Conservation (phyloP, 2,113 vertebrate species). For the Lycaon pictus region DNA sequence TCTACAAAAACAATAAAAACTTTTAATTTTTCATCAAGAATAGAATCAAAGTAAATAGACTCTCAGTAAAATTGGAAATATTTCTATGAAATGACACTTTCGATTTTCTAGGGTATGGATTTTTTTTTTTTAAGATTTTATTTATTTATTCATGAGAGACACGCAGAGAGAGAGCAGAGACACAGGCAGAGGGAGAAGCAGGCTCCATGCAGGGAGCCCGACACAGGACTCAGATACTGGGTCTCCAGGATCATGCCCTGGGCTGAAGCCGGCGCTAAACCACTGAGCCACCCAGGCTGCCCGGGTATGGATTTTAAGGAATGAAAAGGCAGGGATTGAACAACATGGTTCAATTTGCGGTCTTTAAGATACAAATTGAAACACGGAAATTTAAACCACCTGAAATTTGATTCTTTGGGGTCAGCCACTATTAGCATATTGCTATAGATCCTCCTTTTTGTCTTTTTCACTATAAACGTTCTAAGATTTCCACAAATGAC, state of each 20-base stretch:
- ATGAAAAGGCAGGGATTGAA: background rate
- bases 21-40: background rate
- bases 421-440: background rate
- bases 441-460: background rate
- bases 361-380: background rate
- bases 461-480: background rate
- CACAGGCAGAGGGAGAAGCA: no score
- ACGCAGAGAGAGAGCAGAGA: no score
- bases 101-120: background rate
- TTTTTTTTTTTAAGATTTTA: background rate
- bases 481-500: background rate
- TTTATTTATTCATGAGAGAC: no score
- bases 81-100: background rate
- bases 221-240: no score
- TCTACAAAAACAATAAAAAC: background rate
- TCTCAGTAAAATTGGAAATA: constrained; percentile 15
- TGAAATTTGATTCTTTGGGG: background rate
- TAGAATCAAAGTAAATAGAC: background rate
- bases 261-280: no score
- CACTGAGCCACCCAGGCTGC: no score
- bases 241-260: no score
- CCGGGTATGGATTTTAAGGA: background rate
- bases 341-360: background rate
- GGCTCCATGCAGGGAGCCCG: no score
- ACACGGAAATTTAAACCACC: background rate